Base-by-base conservation (phyloP, 2,113 vertebrate genomes). In the Ginglymostoma cirratum region DNA sequence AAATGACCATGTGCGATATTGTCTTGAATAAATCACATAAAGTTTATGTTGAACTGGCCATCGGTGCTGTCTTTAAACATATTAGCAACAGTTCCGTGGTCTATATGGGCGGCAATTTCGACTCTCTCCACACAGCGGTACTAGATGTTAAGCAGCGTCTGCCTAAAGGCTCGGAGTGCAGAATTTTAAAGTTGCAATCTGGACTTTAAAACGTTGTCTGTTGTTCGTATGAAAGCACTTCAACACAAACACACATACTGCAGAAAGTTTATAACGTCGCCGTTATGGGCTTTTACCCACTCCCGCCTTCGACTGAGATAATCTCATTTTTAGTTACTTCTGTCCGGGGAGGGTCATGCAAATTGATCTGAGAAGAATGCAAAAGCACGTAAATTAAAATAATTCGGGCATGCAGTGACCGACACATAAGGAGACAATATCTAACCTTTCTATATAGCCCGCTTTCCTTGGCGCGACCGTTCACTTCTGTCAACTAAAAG, bases 281-380 rank as follows among this genome's bases (percentile, higher is more conserved):
- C 89, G 66, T 5, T 42, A 2, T 93, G 89, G 3, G 24, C 14
- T 61, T 61, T 80, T 90, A 90, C 17, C 34, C 89, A 66, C 65
- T 93, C 67, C 42, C 38, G 66, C 66, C 67, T 45, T 48, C 42
- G 93, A 48, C 66, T 30, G 93, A 95, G 93, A 95, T 95, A 42
- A 95, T 95, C 94, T 30, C 94, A 72, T 69, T 42, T 72, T 95
- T 52, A 45, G 67, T 72, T 17, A 52, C 38, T 95, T 95, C 42
- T 76, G 27, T n/a, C 67, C 34, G 94, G 69, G 97, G 96, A 98
- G 98, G 98, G 98, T 99, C 98, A 99, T 97, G 98, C 98, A 98
- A 98, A 98, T 97, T 98, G 98, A 99, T 98, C 98, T 98, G 97
- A 98, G 97, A 99, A 99, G 98, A 99, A 99, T 99, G 98, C 98